These are phyloP conservation scores for Pogonocherus hispidulus DNA, from an alignment of 2,888 invertebrate species.

Conservation along the genomic window DNA sequence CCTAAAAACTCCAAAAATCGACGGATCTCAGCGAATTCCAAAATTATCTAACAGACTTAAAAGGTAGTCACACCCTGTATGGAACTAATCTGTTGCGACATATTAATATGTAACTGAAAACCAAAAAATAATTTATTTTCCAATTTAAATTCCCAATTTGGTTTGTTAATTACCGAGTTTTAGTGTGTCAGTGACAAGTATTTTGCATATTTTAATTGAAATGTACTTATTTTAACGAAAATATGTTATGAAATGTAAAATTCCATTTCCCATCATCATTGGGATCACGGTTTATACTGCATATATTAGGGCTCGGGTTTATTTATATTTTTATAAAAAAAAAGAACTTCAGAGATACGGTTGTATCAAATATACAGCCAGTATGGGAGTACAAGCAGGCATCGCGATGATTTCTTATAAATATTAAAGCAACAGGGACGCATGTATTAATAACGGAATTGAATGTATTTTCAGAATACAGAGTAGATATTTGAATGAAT, in stretches of 20 bases:
- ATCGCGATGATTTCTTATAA: background rate
- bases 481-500: background rate
- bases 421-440: background rate
- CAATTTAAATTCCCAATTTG: slow-evolving; percentile 27
- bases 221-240: slow-evolving; percentile 29
- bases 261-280: slow-evolving; percentile 7
- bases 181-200: slow-evolving; percentile 24
- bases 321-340: slow-evolving; percentile 16
- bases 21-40: no score
- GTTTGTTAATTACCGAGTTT: slow-evolving; percentile 27
- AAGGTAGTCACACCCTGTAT: no score
- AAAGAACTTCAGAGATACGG: background rate
- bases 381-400: background rate
- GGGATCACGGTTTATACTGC: slow-evolving; percentile 13
- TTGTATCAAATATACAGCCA: background rate
- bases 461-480: background rate
- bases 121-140: slow-evolving; percentile 22
- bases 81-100: no score
- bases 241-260: slow-evolving; percentile 17
- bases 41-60: no score
- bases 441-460: background rate
- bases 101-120: background rate
- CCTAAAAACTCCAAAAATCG: no score
- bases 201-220: slow-evolving; percentile 37
- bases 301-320: background rate